A percentile compares a stretch with the other conserved stretches of the same genome.
These are phyloP conservation scores for Empis stercorea DNA, from an alignment of 2,888 invertebrate genomes.

Conservation along the genomic window DNA sequence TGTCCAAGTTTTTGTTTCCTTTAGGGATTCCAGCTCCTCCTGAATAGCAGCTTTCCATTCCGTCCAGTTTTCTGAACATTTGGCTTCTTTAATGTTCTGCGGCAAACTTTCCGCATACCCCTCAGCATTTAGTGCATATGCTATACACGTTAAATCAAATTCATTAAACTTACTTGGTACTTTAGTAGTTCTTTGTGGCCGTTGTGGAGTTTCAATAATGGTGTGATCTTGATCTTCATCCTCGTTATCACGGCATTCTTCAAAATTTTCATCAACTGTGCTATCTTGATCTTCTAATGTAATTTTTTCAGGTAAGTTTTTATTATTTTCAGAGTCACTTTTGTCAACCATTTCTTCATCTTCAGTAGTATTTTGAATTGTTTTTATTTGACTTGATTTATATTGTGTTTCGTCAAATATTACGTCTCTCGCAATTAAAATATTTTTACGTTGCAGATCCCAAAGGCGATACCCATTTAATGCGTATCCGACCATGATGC, in stretches of 20 bases:
- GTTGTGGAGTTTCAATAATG: too few relatives aligned
- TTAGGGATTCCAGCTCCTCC: slow-evolving; percentile 10
- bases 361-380: too few relatives aligned
- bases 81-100: slow-evolving; percentile 1
- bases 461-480: slow-evolving; percentile 12
- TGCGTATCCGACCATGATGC: slow-evolving; percentile 11
- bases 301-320: too few relatives aligned
- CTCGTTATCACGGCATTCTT: too few relatives aligned
- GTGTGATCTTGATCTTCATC: background rate
- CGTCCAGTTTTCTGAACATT: background rate
- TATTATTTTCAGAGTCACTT: too few relatives aligned
- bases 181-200: background rate
- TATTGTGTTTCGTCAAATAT: slow-evolving; percentile 5
- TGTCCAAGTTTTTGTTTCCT: slow-evolving; percentile 13
- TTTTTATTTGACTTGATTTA: too few relatives aligned
- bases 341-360: too few relatives aligned
- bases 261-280: background rate
- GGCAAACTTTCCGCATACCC: slow-evolving; percentile 2
- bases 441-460: slow-evolving; percentile 3
- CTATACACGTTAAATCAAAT: background rate
- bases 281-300: too few relatives aligned
- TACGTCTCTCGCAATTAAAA: slow-evolving; percentile 6
- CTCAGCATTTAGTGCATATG: slow-evolving; percentile 4
- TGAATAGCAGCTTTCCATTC: slow-evolving; percentile 11
- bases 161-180: background rate